Evolutionary conservation across 1,140 invertebrate genomes (phyloP), one percentile per base, ranked within the genome.

Genomic region (Coelopa frigida): DNA sequence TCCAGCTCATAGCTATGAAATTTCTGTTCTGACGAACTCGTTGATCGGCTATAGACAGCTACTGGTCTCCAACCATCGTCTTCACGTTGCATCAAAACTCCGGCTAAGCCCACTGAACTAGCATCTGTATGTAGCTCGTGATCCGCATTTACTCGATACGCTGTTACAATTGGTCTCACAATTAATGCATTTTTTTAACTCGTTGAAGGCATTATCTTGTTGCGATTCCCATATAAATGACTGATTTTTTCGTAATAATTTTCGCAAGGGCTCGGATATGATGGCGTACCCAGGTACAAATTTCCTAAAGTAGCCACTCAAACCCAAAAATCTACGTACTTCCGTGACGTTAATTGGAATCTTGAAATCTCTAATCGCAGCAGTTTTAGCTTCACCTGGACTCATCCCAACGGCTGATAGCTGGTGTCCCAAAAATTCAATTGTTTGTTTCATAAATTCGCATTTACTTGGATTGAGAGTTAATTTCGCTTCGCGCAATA

Each of bases 391-490:
- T 21, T 39, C 37, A 40, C 49, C 44, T 21, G 50, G 52, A n/a
- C 24, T 18, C 7, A 50, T 49, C 10, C 45, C 44, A 33, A 41
- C 26, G 17, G 18, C 29, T n/a, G 23, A 12, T 15, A 50, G 12
- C 5, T 36, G 14, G 21, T 50, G 51, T n/a, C 48, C 49, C 11
- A 49, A 24, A 31, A 39, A 53, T 18, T 31, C 5, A 32, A 49
- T 35, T 21, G 62, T 44, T 6, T 35, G 44, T 36, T 55, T 47
- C 11, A 53, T 61, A 48, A 76, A 74, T 29, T 68, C 44, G 38
- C 61, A 70, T 56, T 75, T 74, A 39, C 55, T 43, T 3, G 67
- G 46, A 26, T 73, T 75, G 3, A 76, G 52, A 20, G 70, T 75
- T 3, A 78, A 44, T 15, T 59, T 46, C 39, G 17, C 37, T 38